A percentile compares a stretch with the other conserved stretches of the same genome.
Evolutionary conservation across 2,797 vertebrate species (phyloP).

Genomic region (Nasua narica): DNA sequence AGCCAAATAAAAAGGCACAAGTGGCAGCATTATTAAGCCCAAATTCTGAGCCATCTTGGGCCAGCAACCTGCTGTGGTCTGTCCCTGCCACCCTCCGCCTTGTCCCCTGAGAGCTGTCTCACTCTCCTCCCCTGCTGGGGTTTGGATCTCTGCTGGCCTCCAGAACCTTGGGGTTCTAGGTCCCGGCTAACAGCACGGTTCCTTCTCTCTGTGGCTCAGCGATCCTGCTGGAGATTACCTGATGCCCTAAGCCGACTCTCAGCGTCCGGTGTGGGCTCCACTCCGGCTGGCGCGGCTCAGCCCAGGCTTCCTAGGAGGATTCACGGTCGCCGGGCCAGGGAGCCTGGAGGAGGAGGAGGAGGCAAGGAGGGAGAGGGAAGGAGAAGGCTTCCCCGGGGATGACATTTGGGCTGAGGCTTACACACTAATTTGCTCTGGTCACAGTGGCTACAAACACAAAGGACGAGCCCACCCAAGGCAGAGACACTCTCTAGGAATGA

Average conservation of each 20-base stretch:
- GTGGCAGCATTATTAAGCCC: not conserved
- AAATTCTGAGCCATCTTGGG: not conserved
- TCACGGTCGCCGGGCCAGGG: not conserved
- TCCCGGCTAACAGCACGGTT: not conserved
- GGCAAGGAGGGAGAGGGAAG: not conserved
- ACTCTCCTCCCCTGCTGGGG: not conserved
- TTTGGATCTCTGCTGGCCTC: not conserved
- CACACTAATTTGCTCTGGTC: not conserved
- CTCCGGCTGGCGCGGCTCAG: not conserved
- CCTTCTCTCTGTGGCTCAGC: not conserved
- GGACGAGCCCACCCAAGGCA: conserved; percentile 44
- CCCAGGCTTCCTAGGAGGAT: not conserved
- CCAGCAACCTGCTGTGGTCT: not conserved
- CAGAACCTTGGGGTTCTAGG: not conserved
- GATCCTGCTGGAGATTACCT: not conserved
- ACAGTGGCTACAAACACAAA: conserved; percentile 12
- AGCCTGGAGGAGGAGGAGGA: not conserved
- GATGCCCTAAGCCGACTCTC: not conserved
- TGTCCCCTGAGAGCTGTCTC: not conserved
- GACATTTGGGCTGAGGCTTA: not conserved
- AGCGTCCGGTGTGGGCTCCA: not conserved
- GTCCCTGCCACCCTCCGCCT: not conserved
- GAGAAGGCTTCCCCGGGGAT: not conserved
- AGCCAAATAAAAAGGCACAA: not conserved
- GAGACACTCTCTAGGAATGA: conserved; percentile 40